phyloP scores from a whole-genome alignment of 1,140 invertebrate genomes.

The Potamilus streckersoni region DNA sequence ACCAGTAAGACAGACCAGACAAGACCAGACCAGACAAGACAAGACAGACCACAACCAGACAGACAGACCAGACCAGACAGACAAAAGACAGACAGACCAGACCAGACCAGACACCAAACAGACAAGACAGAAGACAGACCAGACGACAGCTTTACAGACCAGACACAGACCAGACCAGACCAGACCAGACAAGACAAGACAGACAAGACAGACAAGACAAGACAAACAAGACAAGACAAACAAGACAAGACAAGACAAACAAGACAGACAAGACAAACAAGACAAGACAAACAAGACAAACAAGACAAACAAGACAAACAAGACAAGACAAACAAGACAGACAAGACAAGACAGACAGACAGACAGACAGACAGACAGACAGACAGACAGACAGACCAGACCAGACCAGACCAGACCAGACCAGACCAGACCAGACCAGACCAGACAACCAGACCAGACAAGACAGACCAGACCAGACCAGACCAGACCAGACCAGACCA shows the following conservation, averaged over 20 bases:
- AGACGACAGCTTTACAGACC: neutral
- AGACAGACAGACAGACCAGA: too few species aligned
- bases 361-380: too few species aligned
- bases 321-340: too few species aligned
- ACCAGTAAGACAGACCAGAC: neutral
- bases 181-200: neutral
- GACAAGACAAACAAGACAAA: too few species aligned
- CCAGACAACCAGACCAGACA: neutral
- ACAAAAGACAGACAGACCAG: neutral
- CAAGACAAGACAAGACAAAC: too few species aligned
- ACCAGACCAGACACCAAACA: neutral
- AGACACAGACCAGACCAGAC: constrained; percentile 4
- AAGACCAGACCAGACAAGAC: neutral
- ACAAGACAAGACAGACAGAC: too few species aligned
- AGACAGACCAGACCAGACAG: neutral
- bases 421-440: constrained; percentile 1
- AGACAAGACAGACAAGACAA: too few species aligned
- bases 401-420: constrained; percentile 4
- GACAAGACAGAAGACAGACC: neutral
- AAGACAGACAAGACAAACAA: too few species aligned
- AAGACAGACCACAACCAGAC: neutral
- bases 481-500: constrained; percentile 1
- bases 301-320: too few species aligned
- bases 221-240: too few species aligned
- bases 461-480: neutral